Evolutionary conservation across 2,113 vertebrate species (phyloP), one percentile per base, ranked within the genome.

Genomic region (Phrynosoma platyrhinos): DNA sequence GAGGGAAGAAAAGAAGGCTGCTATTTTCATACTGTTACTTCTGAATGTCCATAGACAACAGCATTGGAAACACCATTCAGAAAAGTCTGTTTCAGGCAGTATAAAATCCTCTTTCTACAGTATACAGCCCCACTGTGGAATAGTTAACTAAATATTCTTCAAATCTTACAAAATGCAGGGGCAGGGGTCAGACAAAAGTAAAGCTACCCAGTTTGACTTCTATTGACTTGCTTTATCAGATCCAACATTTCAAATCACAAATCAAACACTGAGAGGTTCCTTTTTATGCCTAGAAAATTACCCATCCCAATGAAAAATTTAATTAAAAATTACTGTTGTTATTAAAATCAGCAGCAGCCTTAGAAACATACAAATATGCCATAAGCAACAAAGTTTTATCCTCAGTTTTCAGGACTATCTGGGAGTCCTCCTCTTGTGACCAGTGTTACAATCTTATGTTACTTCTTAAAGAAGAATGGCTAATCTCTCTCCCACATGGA

Each of bases 401-500:
- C 13, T 25, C 32, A 55, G 2, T 9, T 6, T 42, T 2, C 30
- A 0, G 40, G 69, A 68, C 74, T n/a, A 78, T 52, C 76, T 82
- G 64, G 0, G 0, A 83, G 72, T 86, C 47, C 81, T 77, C 27
- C 69, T 53, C 72, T 0, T 1, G 13, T n/a, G 23, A 82, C 66
- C 79, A 53, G 58, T 82, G 12, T 20, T 27, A 78, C 2, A 32
- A 79, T 90, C 82, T 94, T 87, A 75, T 78, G 7, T 94, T 90
- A 91, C 36, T 13, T 79, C 93, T 92, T 87, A 85, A 91, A 90
- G 69, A 79, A 90, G 5, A 1, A 71, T 80, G 84, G 47, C 89
- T 58, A 55, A 82, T 89, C 62, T 92, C 86, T 30, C 13, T 91
- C 91, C 79, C 8, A 0, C 1, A 0, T 0, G 58, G 47, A 58